Conservation (phyloP, 2,797 vertebrate genomes). For the Danio aesculapii region DNA sequence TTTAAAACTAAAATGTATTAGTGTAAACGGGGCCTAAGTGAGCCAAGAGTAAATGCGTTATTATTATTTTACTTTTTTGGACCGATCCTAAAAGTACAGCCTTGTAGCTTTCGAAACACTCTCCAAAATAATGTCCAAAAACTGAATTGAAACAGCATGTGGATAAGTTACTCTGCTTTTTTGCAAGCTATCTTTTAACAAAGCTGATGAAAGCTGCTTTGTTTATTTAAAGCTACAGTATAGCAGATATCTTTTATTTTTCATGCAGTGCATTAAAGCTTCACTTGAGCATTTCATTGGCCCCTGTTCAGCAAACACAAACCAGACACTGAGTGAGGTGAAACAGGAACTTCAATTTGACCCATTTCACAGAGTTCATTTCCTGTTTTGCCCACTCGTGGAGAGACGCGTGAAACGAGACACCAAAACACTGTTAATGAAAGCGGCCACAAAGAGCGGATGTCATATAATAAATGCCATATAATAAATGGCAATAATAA, state of each 20-base stretch:
- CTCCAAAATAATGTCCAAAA: neutral
- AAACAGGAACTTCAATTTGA: constrained; percentile 65
- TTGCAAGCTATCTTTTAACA: neutral
- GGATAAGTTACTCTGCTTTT: neutral
- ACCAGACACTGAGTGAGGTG: constrained; percentile 52
- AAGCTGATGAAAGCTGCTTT: neutral
- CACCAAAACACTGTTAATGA: constrained; percentile 58
- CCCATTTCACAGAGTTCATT: constrained; percentile 62
- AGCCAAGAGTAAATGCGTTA: no score
- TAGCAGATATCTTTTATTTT: constrained; percentile 35
- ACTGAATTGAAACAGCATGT: neutral
- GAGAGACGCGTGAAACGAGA: constrained; percentile 50
- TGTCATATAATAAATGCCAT: constrained; percentile 33
- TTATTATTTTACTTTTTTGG: no score
- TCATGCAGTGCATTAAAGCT: constrained; percentile 33
- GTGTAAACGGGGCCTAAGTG: no score
- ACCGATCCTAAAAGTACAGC: no score
- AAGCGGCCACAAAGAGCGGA: constrained; percentile 20
- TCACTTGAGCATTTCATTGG: constrained; percentile 47
- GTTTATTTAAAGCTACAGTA: constrained; percentile 33
- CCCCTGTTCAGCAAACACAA: constrained; percentile 55
- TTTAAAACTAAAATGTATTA: no score
- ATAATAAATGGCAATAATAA: constrained; percentile 46
- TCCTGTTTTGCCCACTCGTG: constrained; percentile 63
- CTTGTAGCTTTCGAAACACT: neutral